Evolutionary conservation across 2,797 vertebrate genomes (phyloP).

Genomic region (Thunnus albacares): DNA sequence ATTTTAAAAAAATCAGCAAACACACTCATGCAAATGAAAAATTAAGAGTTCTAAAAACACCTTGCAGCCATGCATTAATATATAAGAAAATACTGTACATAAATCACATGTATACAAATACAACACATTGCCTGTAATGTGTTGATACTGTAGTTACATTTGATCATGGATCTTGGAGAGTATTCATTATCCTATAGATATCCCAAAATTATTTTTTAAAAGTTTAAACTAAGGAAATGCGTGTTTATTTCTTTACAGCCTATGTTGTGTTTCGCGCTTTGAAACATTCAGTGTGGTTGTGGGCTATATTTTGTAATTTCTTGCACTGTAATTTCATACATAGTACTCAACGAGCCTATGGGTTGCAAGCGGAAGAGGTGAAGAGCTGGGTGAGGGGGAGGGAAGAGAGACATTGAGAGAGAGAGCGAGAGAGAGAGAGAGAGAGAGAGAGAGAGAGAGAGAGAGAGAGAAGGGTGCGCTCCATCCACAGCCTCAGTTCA

Average conservation of each 20-base stretch:
- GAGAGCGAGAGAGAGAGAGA: constrained; percentile 17
- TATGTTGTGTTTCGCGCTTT: neutral
- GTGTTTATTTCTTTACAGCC: neutral
- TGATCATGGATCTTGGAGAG: neutral
- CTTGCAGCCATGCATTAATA: neutral
- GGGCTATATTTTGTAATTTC: accelerated
- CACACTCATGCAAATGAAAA: constrained; percentile 14
- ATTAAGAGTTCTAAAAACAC: constrained; percentile 2
- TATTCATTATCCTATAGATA: neutral
- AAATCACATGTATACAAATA: too few species aligned
- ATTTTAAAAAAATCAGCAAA: neutral
- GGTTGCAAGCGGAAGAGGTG: constrained; percentile 77
- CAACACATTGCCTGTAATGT: neutral
- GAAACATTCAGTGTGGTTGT: neutral
- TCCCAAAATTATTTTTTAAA: too few species aligned
- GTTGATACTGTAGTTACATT: neutral
- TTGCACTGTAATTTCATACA: constrained; percentile 22
- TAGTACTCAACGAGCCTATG: constrained; percentile 33
- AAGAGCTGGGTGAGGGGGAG: constrained; percentile 64
- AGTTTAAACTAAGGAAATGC: neutral
- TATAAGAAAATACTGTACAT: neutral
- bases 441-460: constrained; percentile 33
- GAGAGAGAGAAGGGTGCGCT: constrained; percentile 53
- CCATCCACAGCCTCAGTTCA: constrained; percentile 64
- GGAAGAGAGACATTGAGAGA: constrained; percentile 54